Conservation (phyloP, 2,797 vertebrate genomes). For the Sardinella longiceps region DNA sequence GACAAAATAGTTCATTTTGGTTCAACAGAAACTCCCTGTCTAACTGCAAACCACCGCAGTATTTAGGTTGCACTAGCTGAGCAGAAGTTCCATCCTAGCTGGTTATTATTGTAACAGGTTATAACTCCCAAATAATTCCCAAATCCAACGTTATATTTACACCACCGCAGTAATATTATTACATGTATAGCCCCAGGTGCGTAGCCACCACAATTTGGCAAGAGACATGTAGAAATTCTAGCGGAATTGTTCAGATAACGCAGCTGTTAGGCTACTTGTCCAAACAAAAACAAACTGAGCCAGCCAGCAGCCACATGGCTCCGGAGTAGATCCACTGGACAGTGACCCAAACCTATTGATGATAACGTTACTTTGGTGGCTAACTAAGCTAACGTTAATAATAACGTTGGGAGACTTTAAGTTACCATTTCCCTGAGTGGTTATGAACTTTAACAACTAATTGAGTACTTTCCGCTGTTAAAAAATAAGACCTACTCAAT, state of each 20-base stretch:
- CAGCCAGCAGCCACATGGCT: slow-evolving; percentile 8
- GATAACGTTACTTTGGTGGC: neutral
- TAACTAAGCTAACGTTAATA: slow-evolving; percentile 9
- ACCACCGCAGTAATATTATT: too few species aligned
- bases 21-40: too few species aligned
- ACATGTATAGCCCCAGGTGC: too few species aligned
- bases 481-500: neutral
- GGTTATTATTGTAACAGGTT: too few species aligned
- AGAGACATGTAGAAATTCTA: neutral
- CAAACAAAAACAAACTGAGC: neutral
- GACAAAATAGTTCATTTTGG: too few species aligned
- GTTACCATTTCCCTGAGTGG: neutral
- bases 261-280: neutral
- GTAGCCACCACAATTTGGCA: neutral
- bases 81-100: too few species aligned
- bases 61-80: too few species aligned
- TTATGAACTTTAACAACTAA: too few species aligned
- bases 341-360: neutral
- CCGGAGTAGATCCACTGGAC: neutral
- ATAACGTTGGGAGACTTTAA: neutral
- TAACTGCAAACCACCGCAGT: too few species aligned
- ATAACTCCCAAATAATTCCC: too few species aligned
- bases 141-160: too few species aligned
- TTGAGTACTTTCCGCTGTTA: neutral
- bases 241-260: too few species aligned